Base-by-base conservation (phyloP, 2,797 vertebrate genomes). In the Harpagifer antarcticus region DNA sequence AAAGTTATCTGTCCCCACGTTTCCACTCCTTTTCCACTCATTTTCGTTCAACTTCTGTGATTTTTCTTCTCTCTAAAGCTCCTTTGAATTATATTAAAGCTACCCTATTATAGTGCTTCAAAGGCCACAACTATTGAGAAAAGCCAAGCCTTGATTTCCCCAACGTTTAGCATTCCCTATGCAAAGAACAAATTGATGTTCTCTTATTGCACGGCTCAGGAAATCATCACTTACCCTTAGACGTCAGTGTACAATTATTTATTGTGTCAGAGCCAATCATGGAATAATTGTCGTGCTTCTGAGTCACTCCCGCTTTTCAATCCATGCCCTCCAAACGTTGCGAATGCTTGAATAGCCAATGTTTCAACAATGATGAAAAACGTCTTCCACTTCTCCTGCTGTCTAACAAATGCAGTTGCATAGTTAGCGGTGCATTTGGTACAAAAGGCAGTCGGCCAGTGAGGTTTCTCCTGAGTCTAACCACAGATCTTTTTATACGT, bases 21-120 rank as follows among this genome's bases (percentile, higher is more conserved):
- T 81, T 74, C 56, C 70, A 33, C 54, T 79, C 23, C 71, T 74
- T 75, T 81, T 74, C 56, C 70, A 33, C 54, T 79, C 31, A 49
- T 62, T 53, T 48, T 9, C 27, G 27, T 27, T 27, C 27, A 27
- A 27, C 27, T 27, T 27, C 27, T 42, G n/a, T 0, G 2, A 43
- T 60, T 53, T 76, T 47, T 57, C 62, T 56, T 15, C 74, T 50
- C 43, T 55, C 61, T 40, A 50, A 27, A 12, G 11, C 54, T 47
- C 19, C 48, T 9, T 78, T 15, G 53, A 45, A 60, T 5, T 2
- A 16, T 44, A 48, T 67, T n/a, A 58, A 42, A 70, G 43, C 42
- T 19, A 66, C 12, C n/a, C 9, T 14, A 4, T 16, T 12, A 6
- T 3, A 31, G 15, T 57, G 3, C 2, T 52, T 27, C 14, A 59